phyloP scores from a whole-genome alignment of 2,797 vertebrate species.

The Enteromius paludinosus region DNA sequence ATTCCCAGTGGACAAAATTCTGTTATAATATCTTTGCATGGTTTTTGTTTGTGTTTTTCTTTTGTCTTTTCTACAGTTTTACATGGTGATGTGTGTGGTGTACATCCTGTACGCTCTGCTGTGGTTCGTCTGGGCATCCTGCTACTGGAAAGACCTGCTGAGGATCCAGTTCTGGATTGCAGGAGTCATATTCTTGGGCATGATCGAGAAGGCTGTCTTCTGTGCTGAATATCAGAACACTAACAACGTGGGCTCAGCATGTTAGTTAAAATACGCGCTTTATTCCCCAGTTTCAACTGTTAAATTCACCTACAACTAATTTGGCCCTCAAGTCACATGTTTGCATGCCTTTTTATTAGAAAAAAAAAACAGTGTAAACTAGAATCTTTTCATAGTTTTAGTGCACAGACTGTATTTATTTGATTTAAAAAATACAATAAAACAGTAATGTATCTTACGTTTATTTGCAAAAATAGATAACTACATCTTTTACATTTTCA shows the following conservation, averaged over 20 bases:
- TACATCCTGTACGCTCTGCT: slow-evolving; percentile 87
- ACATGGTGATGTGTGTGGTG: slow-evolving; percentile 90
- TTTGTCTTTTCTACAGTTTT: slow-evolving; percentile 78
- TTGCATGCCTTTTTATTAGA: not conserved
- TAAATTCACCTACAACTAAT: not conserved
- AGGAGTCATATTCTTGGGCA: slow-evolving; percentile 88
- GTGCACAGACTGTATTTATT: not conserved
- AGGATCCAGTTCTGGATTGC: slow-evolving; percentile 93
- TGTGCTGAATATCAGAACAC: slow-evolving; percentile 89
- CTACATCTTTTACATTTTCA: no score
- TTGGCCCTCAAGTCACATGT: not conserved
- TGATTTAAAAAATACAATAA: not conserved
- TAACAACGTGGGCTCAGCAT: slow-evolving; percentile 80
- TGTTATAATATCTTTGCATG: not conserved
- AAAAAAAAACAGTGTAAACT: not conserved
- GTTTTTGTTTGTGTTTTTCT: not conserved
- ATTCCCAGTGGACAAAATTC: not conserved
- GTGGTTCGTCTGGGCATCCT: slow-evolving; percentile 88
- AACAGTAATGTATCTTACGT: not conserved
- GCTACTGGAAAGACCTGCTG: slow-evolving; percentile 91
- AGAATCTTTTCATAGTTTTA: not conserved
- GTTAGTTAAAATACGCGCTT: slow-evolving; percentile 71
- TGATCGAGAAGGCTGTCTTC: slow-evolving; percentile 91
- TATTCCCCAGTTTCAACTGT: not conserved
- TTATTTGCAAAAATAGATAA: no score